Conservation (phyloP, 2,888 invertebrate species). For the Laothoe populi region DNA sequence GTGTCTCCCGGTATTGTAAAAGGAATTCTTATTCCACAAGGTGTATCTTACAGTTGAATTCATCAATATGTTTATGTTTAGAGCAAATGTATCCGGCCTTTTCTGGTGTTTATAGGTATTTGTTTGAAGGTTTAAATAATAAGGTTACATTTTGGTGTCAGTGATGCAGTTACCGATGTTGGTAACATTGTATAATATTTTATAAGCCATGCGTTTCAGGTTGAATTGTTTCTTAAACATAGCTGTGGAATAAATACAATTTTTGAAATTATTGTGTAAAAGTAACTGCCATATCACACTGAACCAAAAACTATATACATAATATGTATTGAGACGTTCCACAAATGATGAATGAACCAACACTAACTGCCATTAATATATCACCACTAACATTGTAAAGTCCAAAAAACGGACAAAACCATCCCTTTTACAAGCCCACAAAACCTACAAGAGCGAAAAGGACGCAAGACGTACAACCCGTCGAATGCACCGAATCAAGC, state of each 20-base stretch:
- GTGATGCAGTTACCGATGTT: too few relatives aligned
- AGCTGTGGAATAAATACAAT: too few relatives aligned
- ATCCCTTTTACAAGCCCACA: background rate
- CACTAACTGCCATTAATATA: conserved; percentile 25
- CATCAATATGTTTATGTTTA: conserved; percentile 1
- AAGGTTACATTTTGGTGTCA: too few relatives aligned
- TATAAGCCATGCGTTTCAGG: too few relatives aligned
- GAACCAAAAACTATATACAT: conserved; percentile 42
- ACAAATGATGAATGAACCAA: conserved; percentile 22
- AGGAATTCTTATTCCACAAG: background rate
- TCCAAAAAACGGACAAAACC: background rate
- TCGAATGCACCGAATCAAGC: conserved; percentile 11
- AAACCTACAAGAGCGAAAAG: background rate
- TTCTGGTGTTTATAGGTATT: conserved; percentile 1
- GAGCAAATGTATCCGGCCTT: background rate
- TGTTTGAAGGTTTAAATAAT: too few relatives aligned
- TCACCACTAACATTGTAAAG: conserved; percentile 18
- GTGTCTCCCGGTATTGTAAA: background rate
- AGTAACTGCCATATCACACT: background rate
- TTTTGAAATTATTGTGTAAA: background rate
- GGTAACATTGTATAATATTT: too few relatives aligned
- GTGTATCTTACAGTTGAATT: background rate
- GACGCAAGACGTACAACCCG: background rate
- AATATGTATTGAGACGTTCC: conserved; percentile 29
- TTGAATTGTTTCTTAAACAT: too few relatives aligned